These are phyloP conservation scores for Pseudotriccus pelzelni DNA, from an alignment of 2,797 vertebrate species.

Conservation along the genomic window DNA sequence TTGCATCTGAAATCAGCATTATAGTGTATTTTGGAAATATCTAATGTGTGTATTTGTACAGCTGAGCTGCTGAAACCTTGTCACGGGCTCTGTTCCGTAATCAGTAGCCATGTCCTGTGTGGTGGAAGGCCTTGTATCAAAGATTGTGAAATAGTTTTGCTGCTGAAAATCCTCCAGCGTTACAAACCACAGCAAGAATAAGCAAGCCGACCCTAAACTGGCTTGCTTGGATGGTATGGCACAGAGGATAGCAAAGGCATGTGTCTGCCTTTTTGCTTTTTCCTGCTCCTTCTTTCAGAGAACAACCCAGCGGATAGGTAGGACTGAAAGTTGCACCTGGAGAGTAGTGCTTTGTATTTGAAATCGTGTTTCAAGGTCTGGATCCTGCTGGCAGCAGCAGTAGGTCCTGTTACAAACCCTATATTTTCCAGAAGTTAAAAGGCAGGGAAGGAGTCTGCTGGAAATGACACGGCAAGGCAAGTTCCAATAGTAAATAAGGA, in stretches of 20 bases:
- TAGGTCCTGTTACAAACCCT: neutral
- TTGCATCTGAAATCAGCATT: neutral
- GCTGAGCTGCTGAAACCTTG: neutral
- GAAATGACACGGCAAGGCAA: neutral
- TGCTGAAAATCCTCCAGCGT: neutral
- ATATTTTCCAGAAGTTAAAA: conserved; percentile 50
- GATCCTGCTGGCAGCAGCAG: neutral
- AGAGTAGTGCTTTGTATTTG: neutral
- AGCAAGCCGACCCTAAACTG: neutral
- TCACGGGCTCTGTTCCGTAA: neutral
- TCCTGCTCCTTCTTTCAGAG: neutral
- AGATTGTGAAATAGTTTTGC: neutral
- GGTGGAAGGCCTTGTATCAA: neutral
- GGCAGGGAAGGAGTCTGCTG: neutral
- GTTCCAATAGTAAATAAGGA: conserved; percentile 10
- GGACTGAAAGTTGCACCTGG: neutral
- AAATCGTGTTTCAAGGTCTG: neutral
- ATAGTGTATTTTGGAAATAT: neutral
- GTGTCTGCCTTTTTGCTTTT: neutral
- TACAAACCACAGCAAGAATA: neutral
- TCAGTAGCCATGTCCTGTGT: rapidly evolving
- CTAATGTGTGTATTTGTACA: neutral
- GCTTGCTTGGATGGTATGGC: rapidly evolving
- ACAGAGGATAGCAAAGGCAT: neutral
- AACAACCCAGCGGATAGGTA: neutral